Base-by-base conservation (phyloP, 2,797 vertebrate species). In the Helostoma temminkii region DNA sequence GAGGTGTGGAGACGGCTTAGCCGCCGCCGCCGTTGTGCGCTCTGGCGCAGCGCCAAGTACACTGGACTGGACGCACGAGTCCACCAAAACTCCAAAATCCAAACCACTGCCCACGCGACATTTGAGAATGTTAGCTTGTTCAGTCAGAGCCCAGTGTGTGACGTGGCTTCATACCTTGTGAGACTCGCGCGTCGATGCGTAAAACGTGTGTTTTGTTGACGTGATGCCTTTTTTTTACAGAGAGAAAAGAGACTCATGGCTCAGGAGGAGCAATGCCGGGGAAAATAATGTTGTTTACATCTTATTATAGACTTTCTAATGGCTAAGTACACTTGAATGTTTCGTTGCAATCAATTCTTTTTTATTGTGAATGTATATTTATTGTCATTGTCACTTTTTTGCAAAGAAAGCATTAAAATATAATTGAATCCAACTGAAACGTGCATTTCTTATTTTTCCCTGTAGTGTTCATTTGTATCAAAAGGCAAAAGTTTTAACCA, bases 331-430 rank as follows among this genome's bases (percentile, higher is more conserved):
- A 90, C 83, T 88, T 92, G 86, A 93, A 93, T 90, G 92, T 92
- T 81, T 67, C 12, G 62, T 88, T 85, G 84, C 71, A 75, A 87
- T 78, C 68, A 87, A 89, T 71, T 86, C 64, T 90, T 87, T 89
- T 88, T 80, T 65, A 85, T 79, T 83, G 87, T 92, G 74, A 88
- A 89, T 90, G 86, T 91, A 81, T 92, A 94, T 94, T 93, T 93
- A 93, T 93, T 90, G 86, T 89, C 42, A 46, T 9, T 76, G 82
- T 82, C 54, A n/a, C 28, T 66, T 81, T n/a, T 90, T 90, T 89
- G 57, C 62, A 83, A 81, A 63, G 39, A 75, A 80, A 75, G 74
- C 67, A 30, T 57, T 39, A n/a, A 56, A 74, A 88, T 68, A 21
- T 11, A 80, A 82, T 81, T 70, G 79, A 65, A 22, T 15, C 14